Conservation (phyloP, 2,797 vertebrate genomes). For the Aulostomus chinensis region DNA sequence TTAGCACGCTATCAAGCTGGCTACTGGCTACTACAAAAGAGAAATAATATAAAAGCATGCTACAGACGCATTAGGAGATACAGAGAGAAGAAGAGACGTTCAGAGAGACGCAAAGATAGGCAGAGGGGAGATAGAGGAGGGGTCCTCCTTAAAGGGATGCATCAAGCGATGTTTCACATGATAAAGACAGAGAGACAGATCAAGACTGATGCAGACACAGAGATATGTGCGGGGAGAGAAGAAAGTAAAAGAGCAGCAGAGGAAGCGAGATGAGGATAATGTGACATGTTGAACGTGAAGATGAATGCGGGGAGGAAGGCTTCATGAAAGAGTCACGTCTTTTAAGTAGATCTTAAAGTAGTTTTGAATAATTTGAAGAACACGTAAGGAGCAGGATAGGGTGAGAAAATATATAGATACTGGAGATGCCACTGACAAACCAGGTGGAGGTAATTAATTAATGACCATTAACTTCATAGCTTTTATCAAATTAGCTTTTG, state of each 20-base stretch:
- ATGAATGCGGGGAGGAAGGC: background rate
- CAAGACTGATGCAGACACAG: background rate
- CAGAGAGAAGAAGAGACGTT: background rate
- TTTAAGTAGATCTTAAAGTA: too few species aligned
- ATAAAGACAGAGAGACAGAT: background rate
- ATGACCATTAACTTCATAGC: too few species aligned
- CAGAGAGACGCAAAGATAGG: background rate
- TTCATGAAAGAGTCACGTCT: too few species aligned
- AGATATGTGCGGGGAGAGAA: background rate
- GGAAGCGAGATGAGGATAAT: background rate
- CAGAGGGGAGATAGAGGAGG: slow-evolving; percentile 6
- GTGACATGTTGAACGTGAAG: background rate
- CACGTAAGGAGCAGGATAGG: too few species aligned
- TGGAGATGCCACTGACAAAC: too few species aligned
- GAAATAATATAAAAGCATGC: background rate
- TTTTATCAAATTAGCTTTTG: too few species aligned
- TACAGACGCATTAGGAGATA: background rate
- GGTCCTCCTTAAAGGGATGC: background rate
- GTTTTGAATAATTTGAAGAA: too few species aligned
- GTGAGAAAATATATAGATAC: too few species aligned
- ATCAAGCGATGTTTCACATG: slow-evolving; percentile 3
- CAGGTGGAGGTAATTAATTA: too few species aligned
- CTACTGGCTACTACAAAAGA: background rate
- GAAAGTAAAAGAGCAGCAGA: background rate
- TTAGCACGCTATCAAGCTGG: too few species aligned